Conservation (phyloP, 2,113 vertebrate species). For the Burhinus bistriatus region DNA sequence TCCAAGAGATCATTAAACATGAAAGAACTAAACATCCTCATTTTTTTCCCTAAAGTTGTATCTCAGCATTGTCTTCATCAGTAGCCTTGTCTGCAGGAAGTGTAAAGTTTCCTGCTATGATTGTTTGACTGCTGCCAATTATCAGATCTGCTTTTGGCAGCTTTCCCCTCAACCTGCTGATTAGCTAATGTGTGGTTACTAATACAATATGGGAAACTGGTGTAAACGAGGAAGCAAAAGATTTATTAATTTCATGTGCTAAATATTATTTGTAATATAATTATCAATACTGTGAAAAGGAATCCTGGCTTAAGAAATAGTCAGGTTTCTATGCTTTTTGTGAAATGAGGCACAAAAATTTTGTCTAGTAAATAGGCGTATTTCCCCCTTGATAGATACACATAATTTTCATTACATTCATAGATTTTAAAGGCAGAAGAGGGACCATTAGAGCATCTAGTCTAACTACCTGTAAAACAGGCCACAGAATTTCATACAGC, state of each 20-base stretch:
- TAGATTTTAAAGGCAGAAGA: conserved; percentile 19
- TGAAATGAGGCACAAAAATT: conserved; percentile 35
- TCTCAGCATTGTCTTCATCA: conserved; percentile 22
- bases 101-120: conserved; percentile 66
- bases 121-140: conserved; percentile 65
- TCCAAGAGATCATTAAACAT: conserved; percentile 5
- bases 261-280: conserved; percentile 48
- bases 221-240: conserved; percentile 42
- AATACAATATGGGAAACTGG: conserved; percentile 53
- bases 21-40: background rate
- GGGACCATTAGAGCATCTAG: conserved; percentile 1
- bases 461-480: conserved; percentile 2
- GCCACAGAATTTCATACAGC: background rate
- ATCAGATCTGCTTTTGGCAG: conserved; percentile 57
- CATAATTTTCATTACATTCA: conserved; percentile 3
- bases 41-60: background rate
- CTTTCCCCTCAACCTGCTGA: conserved; percentile 59
- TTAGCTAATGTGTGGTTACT: conserved; percentile 57
- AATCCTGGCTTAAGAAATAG: conserved; percentile 24
- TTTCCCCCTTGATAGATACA: background rate
- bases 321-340: background rate
- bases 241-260: conserved; percentile 60
- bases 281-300: conserved; percentile 35
- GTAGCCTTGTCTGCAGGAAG: conserved; percentile 53
- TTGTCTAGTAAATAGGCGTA: background rate